Evolutionary conservation across 2,797 vertebrate species (phyloP), one percentile per base, ranked within the genome.

Genomic region (Geotria australis): DNA sequence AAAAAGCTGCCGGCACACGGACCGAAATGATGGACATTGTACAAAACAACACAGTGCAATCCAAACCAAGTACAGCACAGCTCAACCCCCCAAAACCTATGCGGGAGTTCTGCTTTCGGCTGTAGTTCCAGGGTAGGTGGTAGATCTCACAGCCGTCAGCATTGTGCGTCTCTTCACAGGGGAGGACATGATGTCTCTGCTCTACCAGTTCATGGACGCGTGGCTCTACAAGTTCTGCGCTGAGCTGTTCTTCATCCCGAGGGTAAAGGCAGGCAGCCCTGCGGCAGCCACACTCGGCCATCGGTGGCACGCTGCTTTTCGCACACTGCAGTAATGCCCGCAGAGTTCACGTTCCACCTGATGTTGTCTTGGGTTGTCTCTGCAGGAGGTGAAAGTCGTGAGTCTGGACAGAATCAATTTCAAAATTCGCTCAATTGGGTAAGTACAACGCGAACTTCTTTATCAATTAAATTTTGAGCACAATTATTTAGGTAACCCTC

Each of bases 141-240:
- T 38, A 38, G 24, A 38, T 38, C 38, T 38, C 38, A 38, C 5
- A 38, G 24, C 24, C 24, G 24, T 38, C 38, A 24, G 24, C 24
- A 24, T 38, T 24, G 24, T 38, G 24, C 24, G 38, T 38, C 24
- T 46, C 58, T 61, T 1, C 46, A 38, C 64, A 96, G 89, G 85
- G 47, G 71, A 85, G 0, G 89, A 98, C 64, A 67, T 94, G 72
- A 68, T 83, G 24, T 94, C 89, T 13, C 85, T 98, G 45, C 78
- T 98, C 8, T 96, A 80, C 65, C 80, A 96, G 65, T 85, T 96
- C 64, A 63, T 98, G 65, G 77, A 93, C 61, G 89, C 93, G 60
- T 96, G 89, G 91, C 75, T 98, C 48, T 95, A 77, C 67, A 95
- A 88, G 65, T 98, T 98, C 69, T 78, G 81, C 60, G 88, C 83